Evolutionary conservation across 1,140 invertebrate species (phyloP).

Genomic region (Drosophila fuyamai): DNA sequence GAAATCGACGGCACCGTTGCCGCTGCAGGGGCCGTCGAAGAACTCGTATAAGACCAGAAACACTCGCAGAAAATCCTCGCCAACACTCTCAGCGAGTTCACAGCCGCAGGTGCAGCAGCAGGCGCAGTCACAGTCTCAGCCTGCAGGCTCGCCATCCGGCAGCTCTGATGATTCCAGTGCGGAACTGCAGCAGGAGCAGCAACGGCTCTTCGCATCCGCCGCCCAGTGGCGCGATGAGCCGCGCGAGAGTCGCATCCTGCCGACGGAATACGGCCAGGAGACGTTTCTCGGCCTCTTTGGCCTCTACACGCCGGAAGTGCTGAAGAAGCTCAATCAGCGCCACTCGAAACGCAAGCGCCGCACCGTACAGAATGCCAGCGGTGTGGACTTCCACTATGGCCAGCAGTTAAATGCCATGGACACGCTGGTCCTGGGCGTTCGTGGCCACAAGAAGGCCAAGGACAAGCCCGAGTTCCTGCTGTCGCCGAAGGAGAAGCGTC

Average conservation of each 20-base stretch:
- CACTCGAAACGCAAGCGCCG: slow-evolving; percentile 82
- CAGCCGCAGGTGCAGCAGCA: background rate
- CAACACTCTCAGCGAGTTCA: background rate
- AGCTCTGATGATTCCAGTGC: slow-evolving; percentile 70
- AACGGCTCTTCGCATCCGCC: slow-evolving; percentile 49
- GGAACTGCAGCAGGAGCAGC: slow-evolving; percentile 68
- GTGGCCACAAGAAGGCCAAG: slow-evolving; percentile 65
- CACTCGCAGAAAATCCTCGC: slow-evolving; percentile 17
- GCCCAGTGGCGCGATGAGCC: slow-evolving; percentile 68
- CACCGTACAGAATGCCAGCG: slow-evolving; percentile 76
- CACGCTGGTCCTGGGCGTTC: slow-evolving; percentile 44
- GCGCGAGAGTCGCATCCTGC: slow-evolving; percentile 56
- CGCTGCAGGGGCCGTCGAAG: slow-evolving; percentile 4
- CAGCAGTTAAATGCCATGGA: slow-evolving; percentile 69
- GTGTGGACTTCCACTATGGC: slow-evolving; percentile 81
- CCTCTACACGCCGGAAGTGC: slow-evolving; percentile 67
- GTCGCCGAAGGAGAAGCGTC: slow-evolving; percentile 69
- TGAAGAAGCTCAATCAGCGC: slow-evolving; percentile 72
- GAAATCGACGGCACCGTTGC: background rate
- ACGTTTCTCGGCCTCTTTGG: slow-evolving; percentile 72
- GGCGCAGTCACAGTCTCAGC: slow-evolving; percentile 1
- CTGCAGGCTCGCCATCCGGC: slow-evolving; percentile 16
- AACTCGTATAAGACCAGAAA: slow-evolving; percentile 13
- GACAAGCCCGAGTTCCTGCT: slow-evolving; percentile 66
- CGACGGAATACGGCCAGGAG: slow-evolving; percentile 75